phyloP scores from a whole-genome alignment of 2,888 invertebrate genomes.

The Papilio elwesi region DNA sequence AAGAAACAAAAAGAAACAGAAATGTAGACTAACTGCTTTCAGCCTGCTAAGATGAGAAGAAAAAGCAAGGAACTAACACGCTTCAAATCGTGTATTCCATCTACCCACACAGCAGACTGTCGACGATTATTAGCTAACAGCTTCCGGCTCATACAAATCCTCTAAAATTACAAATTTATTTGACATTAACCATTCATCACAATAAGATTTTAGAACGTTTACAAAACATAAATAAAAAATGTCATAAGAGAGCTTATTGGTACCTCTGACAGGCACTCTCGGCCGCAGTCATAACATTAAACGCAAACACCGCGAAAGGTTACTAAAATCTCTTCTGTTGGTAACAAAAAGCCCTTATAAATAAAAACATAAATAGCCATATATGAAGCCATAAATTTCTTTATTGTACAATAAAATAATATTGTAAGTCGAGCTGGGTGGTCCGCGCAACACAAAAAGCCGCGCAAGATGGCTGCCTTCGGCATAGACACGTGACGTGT shows the following conservation, averaged over 20 bases:
- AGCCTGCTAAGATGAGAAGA: not conserved
- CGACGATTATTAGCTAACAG: conserved; percentile 2
- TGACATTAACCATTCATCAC: conserved; percentile 27
- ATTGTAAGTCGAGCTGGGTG: conserved; percentile 79
- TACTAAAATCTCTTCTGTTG: conserved; percentile 64
- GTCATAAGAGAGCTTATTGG: conserved; percentile 24
- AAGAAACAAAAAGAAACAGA: too few relatives aligned
- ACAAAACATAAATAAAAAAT: conserved; percentile 29
- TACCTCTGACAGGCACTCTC: conserved; percentile 37
- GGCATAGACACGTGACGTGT: conserved; percentile 63
- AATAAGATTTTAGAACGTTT: conserved; percentile 9
- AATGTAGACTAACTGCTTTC: not conserved
- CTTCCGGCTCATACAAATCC: conserved; percentile 31
- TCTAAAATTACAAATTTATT: conserved; percentile 26
- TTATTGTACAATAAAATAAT: conserved; percentile 84
- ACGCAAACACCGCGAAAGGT: conserved; percentile 65
- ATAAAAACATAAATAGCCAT: conserved; percentile 82
- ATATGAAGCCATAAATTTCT: conserved; percentile 83
- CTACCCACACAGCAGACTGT: not conserved
- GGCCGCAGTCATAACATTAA: conserved; percentile 44
- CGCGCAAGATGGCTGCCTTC: conserved; percentile 67
- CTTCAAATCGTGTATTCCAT: not conserved
- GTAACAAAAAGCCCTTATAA: conserved; percentile 78
- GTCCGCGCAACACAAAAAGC: conserved; percentile 76
- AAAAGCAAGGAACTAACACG: not conserved